A percentile compares a stretch with the other conserved stretches of the same genome.
Evolutionary conservation across 2,113 vertebrate species (phyloP).

Genomic region (Lamprologus lemairii): DNA sequence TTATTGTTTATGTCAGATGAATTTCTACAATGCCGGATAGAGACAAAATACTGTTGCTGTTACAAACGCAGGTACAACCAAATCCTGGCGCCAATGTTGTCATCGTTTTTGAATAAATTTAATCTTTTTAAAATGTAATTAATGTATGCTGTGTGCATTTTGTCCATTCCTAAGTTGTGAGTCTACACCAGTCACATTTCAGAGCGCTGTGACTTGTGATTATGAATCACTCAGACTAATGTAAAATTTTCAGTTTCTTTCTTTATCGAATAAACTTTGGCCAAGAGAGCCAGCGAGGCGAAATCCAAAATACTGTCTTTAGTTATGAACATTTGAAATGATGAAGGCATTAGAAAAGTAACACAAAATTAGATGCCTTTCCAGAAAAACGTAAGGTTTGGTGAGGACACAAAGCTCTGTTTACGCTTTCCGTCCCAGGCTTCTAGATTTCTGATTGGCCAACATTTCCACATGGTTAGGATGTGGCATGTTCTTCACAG

Average conservation of each 20-base stretch:
- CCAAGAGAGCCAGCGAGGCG: not conserved
- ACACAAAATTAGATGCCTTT: not conserved
- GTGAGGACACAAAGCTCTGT: not conserved
- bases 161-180: not conserved
- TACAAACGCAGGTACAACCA: not conserved
- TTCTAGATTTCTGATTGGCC: not conserved
- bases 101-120: not conserved
- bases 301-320: not conserved
- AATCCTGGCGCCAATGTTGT: rapidly evolving
- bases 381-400: rapidly evolving
- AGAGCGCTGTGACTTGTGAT: rapidly evolving
- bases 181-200: not conserved
- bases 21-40: not conserved
- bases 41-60: not conserved
- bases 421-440: rapidly evolving
- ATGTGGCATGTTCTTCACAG: not conserved
- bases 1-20: not conserved
- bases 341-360: not conserved
- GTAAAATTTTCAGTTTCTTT: rapidly evolving
- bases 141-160: not conserved
- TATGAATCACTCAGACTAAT: not conserved
- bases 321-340: not conserved
- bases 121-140: rapidly evolving
- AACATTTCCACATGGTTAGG: not conserved
- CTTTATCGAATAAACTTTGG: not conserved